Evolutionary conservation across 2,113 vertebrate species (phyloP), one percentile per base, ranked within the genome.

Genomic region (Ictidomys tridecemlineatus): DNA sequence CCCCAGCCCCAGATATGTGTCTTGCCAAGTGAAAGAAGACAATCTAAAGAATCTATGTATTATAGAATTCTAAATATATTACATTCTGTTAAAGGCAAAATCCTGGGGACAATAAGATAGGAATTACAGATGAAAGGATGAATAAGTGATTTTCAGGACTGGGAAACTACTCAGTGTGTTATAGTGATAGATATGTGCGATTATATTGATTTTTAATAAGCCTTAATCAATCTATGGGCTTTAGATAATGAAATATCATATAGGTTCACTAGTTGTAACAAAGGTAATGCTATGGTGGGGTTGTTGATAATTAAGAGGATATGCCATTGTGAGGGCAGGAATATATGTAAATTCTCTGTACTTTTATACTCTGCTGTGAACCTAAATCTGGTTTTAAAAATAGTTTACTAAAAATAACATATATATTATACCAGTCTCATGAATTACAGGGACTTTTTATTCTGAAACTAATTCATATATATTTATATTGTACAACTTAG

Each of bases 261-360:
- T 18, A 94, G 2, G 12, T 28, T 51, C 10, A 28, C 53, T 10
- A 51, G 0, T 37, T n/a, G 18, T 56, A 72, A 86, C 65, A 72
- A 30, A 20, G 5, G 9, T 53, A 56, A 10, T 10, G 11, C 8
- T 63, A 10, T 26, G 51, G 24, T 39, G 16, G 16, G 11, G 10
- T 58, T 70, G 16, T 13, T 82, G 63, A n/a, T 58, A n/a, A 70
- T n/a, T 58, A 22, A 9, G 5, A 8, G 26, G 11, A 12, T 79
- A 0, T 37, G 2, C 22, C 56, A 58, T 4, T n/a, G 4, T 53
- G 16, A 53, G 0, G n/a, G 2, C 12, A 53, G 8, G 22, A 5
- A 13, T 7, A 26, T 26, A 34, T 24, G n/a, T 42, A 9, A 82
- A 37, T 3, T 34, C 32, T 53, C 10, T 94, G 17, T 34, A 34